Percentiles rank a stretch among this genome's conserved stretches.
Evolutionary conservation across 2,113 vertebrate genomes (phyloP).

Genomic region (Baryphthengus martii): DNA sequence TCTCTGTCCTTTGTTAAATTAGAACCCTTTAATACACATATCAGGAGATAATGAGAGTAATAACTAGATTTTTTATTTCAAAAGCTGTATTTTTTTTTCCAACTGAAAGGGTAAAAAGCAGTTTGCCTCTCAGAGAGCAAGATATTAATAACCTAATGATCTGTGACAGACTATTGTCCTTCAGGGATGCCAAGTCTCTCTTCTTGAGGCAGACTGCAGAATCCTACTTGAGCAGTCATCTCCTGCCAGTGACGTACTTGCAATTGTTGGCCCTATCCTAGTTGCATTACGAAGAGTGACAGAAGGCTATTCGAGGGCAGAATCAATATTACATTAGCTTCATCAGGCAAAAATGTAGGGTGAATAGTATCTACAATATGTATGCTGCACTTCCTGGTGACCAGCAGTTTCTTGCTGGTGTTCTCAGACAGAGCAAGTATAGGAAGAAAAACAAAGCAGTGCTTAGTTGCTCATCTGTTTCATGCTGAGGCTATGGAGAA

Average conservation of each 20-base stretch:
- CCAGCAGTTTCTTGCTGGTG: neutral
- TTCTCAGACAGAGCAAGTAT: neutral
- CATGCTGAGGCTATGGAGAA: neutral
- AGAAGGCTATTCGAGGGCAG: neutral
- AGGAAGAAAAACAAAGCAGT: neutral
- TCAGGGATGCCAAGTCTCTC: neutral
- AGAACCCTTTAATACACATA: neutral
- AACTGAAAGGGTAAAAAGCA: neutral
- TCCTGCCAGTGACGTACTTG: neutral
- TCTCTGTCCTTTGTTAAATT: neutral
- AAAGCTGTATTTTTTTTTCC: neutral
- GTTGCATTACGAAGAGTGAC: neutral
- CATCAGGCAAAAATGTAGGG: accelerated
- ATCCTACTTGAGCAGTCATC: neutral
- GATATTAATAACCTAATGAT: neutral
- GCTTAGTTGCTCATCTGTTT: neutral
- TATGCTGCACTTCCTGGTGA: neutral
- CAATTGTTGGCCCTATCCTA: neutral
- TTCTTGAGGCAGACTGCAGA: neutral
- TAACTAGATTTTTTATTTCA: neutral
- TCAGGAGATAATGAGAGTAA: neutral
- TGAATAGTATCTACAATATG: neutral
- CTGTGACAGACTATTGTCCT: neutral
- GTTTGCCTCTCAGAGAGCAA: neutral
- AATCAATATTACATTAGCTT: neutral